Evolutionary conservation across 2,113 vertebrate species (phyloP).

Genomic region (Heterotilapia buettikoferi): DNA sequence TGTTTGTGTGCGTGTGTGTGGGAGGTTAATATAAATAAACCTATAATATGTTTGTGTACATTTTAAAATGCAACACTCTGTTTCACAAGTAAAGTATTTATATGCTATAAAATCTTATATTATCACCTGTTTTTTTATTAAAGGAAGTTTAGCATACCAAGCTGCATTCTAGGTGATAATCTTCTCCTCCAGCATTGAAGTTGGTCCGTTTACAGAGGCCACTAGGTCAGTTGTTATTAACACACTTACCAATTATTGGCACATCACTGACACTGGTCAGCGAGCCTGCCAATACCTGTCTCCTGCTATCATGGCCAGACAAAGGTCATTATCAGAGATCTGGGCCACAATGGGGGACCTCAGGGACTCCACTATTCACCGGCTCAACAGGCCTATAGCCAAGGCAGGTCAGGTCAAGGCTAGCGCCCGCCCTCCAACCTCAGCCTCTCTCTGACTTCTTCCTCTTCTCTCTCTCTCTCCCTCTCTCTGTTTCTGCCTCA

Average conservation of each 20-base stretch:
- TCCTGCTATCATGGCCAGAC: conserved; percentile 48
- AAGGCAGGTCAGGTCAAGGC: conserved; percentile 60
- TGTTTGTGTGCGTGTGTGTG: background rate
- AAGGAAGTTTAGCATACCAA: background rate
- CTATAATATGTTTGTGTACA: background rate
- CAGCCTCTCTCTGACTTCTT: background rate
- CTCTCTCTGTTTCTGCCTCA: background rate
- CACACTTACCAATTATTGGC: conserved; percentile 65
- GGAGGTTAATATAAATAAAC: background rate
- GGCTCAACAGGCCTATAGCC: conserved; percentile 45
- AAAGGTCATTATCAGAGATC: conserved; percentile 69
- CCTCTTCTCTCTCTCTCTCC: background rate
- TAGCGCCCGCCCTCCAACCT: background rate
- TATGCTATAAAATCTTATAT: background rate
- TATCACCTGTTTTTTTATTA: background rate
- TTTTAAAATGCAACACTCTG: background rate
- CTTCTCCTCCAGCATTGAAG: background rate
- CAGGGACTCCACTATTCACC: conserved; percentile 49
- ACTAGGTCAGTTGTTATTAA: conserved; percentile 59
- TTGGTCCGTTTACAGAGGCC: conserved; percentile 26
- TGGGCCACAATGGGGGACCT: conserved; percentile 46
- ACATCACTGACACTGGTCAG: conserved; percentile 55
- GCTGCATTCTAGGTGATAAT: background rate
- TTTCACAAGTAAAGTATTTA: background rate
- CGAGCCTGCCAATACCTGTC: conserved; percentile 67